These are phyloP conservation scores for Holocentrus rufus DNA, from an alignment of 2,797 vertebrate species.

Conservation along the genomic window DNA sequence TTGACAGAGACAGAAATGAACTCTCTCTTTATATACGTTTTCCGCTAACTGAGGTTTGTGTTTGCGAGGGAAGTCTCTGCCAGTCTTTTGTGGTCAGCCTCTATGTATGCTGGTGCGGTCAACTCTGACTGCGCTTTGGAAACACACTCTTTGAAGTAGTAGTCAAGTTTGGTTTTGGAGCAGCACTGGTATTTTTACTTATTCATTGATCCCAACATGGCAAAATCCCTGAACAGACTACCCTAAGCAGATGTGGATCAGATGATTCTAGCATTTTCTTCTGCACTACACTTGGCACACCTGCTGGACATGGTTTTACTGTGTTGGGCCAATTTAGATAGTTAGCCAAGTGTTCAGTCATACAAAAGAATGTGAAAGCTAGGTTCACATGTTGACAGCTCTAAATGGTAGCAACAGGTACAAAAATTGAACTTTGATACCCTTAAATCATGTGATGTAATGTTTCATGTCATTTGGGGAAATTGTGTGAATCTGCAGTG, in stretches of 20 bases:
- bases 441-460: too few relatives aligned
- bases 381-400: too few relatives aligned
- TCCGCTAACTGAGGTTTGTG: not conserved
- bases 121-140: not conserved
- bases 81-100: not conserved
- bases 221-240: not conserved
- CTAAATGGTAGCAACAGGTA: too few relatives aligned
- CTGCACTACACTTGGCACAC: too few relatives aligned
- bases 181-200: too few relatives aligned
- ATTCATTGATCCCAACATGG: too few relatives aligned
- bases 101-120: not conserved
- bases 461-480: too few relatives aligned
- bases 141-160: too few relatives aligned
- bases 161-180: too few relatives aligned
- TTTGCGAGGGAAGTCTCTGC: not conserved
- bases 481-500: too few relatives aligned
- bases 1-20: conserved; percentile 7
- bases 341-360: not conserved
- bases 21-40: not conserved
- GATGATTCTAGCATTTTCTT: not conserved
- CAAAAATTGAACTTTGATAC: too few relatives aligned
- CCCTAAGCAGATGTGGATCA: too few relatives aligned
- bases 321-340: not conserved
- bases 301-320: not conserved
- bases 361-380: not conserved